Base-by-base conservation (phyloP, 2,113 vertebrate genomes). In the Nerophis lumbriciformis region DNA sequence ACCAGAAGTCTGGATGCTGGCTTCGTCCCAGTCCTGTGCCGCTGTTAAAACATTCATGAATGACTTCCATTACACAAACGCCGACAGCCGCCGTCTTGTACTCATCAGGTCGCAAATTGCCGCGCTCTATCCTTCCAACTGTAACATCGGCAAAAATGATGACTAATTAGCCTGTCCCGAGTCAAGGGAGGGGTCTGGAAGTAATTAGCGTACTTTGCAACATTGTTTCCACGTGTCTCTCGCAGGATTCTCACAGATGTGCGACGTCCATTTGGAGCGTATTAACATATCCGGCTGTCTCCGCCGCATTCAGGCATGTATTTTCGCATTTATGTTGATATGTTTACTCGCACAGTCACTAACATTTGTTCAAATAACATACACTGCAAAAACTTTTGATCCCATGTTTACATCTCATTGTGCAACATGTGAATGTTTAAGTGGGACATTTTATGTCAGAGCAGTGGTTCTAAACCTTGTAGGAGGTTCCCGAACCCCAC, bases 171-270 rank as follows among this genome's bases (percentile, higher is more conserved):
- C 63, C 59, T n/a, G 72, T 79, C 81, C 28, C 28, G 67, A 84
- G 79, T 80, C 83, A 78, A 8, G 19, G 80, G 73, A 75, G 69
- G 79, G 80, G 76, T 75, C 67, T 59, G 81, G 84, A 83, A 83
- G 87, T 86, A 88, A 89, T 88, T 88, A 87, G 85, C 12, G 72
- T 78, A 77, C 76, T 78, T 88, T 84, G 86, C 84, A 80, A 84
- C 83, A 78, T 79, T 79, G 79, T 78, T 87, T 87, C 85, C 80
- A 83, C 66, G 68, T 78, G 66, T 47, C 75, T 79, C 84, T 85
- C 63, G 53, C 80, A 83, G 83, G 80, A 76, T 78, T 69, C 79
- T 86, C 82, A 57, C 72, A n/a, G 50, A 64, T 66, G 65, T 68
- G 68, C 62, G 76, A 80, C 77, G 72, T 76, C 84, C 72, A 80